Percentiles rank a stretch among this genome's conserved stretches.
These are phyloP conservation scores for Zosterops lateralis DNA, from an alignment of 2,113 vertebrate genomes.

Conservation along the genomic window DNA sequence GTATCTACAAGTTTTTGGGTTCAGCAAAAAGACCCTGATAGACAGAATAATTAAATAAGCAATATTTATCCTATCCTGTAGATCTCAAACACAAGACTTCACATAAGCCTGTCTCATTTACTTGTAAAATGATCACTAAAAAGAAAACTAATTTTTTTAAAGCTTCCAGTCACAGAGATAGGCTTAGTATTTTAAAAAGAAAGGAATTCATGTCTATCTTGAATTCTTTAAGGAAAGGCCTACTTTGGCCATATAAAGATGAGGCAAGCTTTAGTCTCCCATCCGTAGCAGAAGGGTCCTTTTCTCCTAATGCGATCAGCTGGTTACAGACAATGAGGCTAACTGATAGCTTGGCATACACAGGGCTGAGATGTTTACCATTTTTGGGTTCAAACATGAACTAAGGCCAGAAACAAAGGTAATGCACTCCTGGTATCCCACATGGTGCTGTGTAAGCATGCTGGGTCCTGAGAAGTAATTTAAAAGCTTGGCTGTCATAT, in stretches of 20 bases:
- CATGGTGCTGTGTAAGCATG: not conserved
- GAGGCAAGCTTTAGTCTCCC: not conserved
- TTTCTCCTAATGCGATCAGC: not conserved
- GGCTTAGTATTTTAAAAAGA: not conserved
- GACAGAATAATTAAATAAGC: not conserved
- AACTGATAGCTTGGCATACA: not conserved
- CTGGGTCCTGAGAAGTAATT: not conserved
- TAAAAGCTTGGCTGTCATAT: not conserved
- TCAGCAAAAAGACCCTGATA: not conserved
- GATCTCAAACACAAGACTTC: not conserved
- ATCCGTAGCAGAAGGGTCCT: not conserved
- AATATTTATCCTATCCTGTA: not conserved
- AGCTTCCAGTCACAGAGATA: not conserved
- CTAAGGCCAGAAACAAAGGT: not conserved
- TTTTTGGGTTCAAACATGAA: not conserved
- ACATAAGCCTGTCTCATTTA: not conserved
- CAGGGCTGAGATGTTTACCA: not conserved
- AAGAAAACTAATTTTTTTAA: not conserved
- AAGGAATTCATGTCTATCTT: not conserved
- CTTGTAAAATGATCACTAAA: not conserved
- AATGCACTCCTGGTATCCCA: not conserved
- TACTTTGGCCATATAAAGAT: not conserved
- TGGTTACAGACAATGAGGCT: not conserved
- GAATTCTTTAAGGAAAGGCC: not conserved
- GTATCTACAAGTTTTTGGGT: not conserved